phyloP scores from a whole-genome alignment of 2,888 invertebrate genomes.

The Papilio demoleus region DNA sequence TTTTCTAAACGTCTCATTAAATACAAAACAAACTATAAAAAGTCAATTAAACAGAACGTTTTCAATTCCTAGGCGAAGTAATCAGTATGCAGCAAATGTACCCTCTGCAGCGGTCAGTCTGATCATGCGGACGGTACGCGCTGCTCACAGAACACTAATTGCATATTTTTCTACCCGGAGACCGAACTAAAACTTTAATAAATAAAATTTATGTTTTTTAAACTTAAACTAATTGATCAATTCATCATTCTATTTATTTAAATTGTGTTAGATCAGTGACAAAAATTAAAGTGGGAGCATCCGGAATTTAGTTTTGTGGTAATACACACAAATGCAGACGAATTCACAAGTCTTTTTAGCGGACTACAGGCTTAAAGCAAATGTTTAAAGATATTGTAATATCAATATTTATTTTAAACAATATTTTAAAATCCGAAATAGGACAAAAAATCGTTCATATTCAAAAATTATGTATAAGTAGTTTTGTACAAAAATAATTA shows the following conservation, averaged over 20 bases:
- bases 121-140: constrained; percentile 35
- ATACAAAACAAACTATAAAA: constrained; percentile 22
- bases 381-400: too few species aligned
- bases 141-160: constrained; percentile 38
- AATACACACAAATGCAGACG: too few species aligned
- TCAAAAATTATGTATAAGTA: too few species aligned
- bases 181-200: constrained; percentile 20
- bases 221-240: background rate
- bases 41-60: constrained; percentile 31
- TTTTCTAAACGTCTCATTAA: constrained; percentile 18
- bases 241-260: background rate
- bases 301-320: too few species aligned
- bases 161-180: constrained; percentile 39
- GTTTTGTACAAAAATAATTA: too few species aligned
- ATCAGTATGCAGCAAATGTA: constrained; percentile 39
- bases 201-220: constrained; percentile 21
- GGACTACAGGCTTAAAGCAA: too few species aligned
- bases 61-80: constrained; percentile 34
- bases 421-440: too few species aligned
- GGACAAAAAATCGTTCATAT: too few species aligned
- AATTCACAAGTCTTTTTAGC: background rate
- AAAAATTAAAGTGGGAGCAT: background rate
- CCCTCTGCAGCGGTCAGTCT: constrained; percentile 38
- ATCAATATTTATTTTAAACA: too few species aligned
- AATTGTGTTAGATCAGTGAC: background rate